Evolutionary conservation across 1,140 invertebrate genomes (phyloP), one percentile per base, ranked within the genome.

Genomic region (Drusus annulatus): DNA sequence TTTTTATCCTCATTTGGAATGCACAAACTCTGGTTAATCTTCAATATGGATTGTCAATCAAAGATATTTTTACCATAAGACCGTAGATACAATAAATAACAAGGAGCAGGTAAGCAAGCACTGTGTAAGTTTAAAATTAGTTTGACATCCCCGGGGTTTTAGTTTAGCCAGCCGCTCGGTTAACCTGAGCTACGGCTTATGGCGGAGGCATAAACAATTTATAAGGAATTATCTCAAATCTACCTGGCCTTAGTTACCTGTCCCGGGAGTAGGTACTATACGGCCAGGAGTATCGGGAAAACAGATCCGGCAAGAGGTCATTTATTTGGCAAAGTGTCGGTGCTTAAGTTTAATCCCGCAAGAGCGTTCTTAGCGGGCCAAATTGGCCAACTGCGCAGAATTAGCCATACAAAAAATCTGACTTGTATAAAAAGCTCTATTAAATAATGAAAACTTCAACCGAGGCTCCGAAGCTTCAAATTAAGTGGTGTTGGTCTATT

Each of bases 211-310:
- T 56, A 69, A 75, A 78, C 63, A 83, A 83, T 83, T 83, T 83
- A 83, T 83, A 63, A 83, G 81, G 74, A 71, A 83, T 80, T 80
- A 82, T 82, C 81, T 78, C 54, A 78, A 80, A 80, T 80, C 23
- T 63, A 78, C 74, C 65, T 71, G 51, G 68, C 69, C 75, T 62
- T 25, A 25, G 69, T 51, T 45, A 62, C 52, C 25, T 45, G 36
- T 45, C 36, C 36, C 36, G 19, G n/a, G 23, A 50, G 79, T 45
- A 31, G 25, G 50, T 25, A 45, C 15, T 45, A 69, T 56, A 45
- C 36, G 23, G 3, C 74, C 25, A 10, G 60, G 65, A 58, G 62
- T 56, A 69, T n/a, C 74, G 65, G 74, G 78, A 45, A 75, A 31
- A 68, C 78, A 73, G 71, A 74, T 75, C 68, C 80, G 75, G 75